These are phyloP conservation scores for Drosophila bipectinata DNA, from an alignment of 1,140 invertebrate species.

Conservation along the genomic window DNA sequence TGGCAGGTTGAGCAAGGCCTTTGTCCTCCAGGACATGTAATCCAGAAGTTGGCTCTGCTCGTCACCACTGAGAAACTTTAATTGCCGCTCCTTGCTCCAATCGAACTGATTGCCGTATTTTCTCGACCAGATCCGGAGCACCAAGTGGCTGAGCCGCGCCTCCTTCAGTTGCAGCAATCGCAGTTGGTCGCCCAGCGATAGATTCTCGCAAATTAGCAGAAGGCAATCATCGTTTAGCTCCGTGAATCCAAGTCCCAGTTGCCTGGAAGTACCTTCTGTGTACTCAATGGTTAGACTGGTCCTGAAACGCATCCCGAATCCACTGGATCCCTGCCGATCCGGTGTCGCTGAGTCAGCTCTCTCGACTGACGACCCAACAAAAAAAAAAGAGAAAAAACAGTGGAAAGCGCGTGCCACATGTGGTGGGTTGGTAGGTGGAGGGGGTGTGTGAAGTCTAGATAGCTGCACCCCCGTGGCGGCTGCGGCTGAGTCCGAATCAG, in stretches of 20 bases:
- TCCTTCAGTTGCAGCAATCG: conserved; percentile 43
- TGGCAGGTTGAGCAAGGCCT: conserved; percentile 47
- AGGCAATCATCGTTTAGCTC: conserved; percentile 65
- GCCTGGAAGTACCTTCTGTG: not conserved
- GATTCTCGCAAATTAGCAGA: conserved; percentile 55
- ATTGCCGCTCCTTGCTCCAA: conserved; percentile 43
- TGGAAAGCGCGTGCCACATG: conserved; percentile 43
- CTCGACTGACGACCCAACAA: conserved; percentile 36
- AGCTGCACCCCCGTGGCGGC: conserved; percentile 35
- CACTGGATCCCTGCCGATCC: conserved; percentile 14
- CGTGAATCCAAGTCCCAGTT: conserved; percentile 21
- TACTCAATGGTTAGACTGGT: conserved; percentile 25
- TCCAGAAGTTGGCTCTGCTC: conserved; percentile 48
- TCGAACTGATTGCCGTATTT: conserved; percentile 53
- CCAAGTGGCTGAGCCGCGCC: conserved; percentile 32
- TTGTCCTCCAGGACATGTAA: conserved; percentile 34
- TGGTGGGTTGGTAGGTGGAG: conserved; percentile 15
- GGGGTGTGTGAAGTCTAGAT: conserved; percentile 21
- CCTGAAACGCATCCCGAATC: conserved; percentile 22
- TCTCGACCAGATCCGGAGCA: conserved; percentile 49
- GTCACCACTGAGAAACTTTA: conserved; percentile 26
- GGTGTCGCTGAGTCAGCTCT: conserved; percentile 19
- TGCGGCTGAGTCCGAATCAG: conserved; percentile 31
- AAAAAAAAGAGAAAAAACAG: not conserved
- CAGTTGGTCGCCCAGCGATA: conserved; percentile 57